These are phyloP conservation scores for Tachuris rubrigastra DNA, from an alignment of 2,113 vertebrate genomes.

Conservation along the genomic window DNA sequence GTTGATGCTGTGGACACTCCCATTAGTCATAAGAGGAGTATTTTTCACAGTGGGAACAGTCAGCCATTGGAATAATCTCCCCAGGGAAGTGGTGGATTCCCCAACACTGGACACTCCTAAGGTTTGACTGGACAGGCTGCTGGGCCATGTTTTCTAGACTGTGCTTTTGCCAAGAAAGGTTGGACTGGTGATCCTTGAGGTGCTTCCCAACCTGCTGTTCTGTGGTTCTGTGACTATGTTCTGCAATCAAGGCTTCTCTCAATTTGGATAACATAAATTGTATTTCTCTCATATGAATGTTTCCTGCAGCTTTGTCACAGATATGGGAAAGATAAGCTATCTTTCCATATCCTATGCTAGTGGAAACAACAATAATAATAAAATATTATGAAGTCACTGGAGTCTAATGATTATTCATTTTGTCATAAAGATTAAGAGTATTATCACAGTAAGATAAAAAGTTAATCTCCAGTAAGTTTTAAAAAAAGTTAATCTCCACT, in stretches of 20 bases:
- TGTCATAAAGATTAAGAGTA: background rate
- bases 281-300: background rate
- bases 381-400: background rate
- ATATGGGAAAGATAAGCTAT: background rate
- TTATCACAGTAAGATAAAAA: background rate
- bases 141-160: background rate
- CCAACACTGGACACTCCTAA: background rate
- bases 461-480: background rate
- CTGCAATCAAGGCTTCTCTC: background rate
- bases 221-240: background rate
- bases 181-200: background rate
- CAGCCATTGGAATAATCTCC: background rate
- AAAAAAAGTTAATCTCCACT: background rate
- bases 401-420: background rate
- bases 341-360: background rate
- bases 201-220: background rate
- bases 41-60: background rate
- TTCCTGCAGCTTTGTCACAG: background rate
- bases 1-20: background rate
- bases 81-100: background rate
- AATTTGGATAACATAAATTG: background rate
- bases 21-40: background rate
- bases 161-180: background rate
- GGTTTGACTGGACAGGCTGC: background rate
- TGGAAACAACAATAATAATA: background rate